phyloP scores from a whole-genome alignment of 92 coral and sea anemone species.

The Isaurus tuberculatus region DNA sequence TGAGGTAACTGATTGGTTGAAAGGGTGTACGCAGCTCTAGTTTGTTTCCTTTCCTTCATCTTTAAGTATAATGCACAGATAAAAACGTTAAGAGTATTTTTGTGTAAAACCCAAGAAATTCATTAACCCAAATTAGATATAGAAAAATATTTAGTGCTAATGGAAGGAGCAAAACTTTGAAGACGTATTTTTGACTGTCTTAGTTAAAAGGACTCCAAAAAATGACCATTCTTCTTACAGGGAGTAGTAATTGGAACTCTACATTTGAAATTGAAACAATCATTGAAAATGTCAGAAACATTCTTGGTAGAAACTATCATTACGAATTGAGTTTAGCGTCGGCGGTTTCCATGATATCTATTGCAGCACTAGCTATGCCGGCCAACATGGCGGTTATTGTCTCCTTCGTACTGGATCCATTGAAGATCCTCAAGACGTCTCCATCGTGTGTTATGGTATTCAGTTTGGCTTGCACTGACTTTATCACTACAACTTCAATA shows the following conservation, averaged over 20 bases:
- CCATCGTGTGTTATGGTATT: slow-evolving; percentile 15
- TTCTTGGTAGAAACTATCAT: background rate
- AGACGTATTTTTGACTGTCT: too few relatives aligned
- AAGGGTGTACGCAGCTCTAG: too few relatives aligned
- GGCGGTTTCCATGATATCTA: background rate
- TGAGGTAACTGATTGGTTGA: too few relatives aligned
- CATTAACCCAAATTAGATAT: too few relatives aligned
- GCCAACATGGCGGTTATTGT: slow-evolving; percentile 20
- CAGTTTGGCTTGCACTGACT: slow-evolving; percentile 25
- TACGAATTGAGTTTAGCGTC: background rate
- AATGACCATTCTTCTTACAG: slow-evolving; percentile 1
- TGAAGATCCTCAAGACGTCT: slow-evolving; percentile 16
- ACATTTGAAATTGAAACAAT: background rate
- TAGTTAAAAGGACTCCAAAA: too few relatives aligned
- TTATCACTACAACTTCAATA: background rate
- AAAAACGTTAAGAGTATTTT: too few relatives aligned
- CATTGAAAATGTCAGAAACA: background rate
- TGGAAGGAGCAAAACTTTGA: too few relatives aligned
- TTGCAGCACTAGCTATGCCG: slow-evolving; percentile 4
- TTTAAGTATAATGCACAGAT: too few relatives aligned
- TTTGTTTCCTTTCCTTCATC: too few relatives aligned
- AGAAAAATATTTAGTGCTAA: too few relatives aligned
- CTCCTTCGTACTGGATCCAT: background rate
- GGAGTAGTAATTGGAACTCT: slow-evolving; percentile 7
- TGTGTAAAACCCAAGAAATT: too few relatives aligned